Conservation (phyloP, 1,140 invertebrate genomes). For the Dendrolimus punctatus region DNA sequence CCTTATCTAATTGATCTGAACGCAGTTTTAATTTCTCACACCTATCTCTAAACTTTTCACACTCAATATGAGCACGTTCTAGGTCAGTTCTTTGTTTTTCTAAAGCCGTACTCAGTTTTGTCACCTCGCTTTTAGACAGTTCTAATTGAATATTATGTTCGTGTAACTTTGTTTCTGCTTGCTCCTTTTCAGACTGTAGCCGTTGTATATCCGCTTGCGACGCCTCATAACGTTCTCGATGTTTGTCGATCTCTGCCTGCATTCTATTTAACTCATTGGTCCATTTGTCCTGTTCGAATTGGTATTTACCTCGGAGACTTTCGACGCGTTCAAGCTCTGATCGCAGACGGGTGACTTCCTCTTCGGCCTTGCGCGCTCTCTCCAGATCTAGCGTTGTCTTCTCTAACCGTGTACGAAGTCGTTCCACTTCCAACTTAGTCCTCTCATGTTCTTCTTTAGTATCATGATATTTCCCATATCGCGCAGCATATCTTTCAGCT, state of each 20-base stretch:
- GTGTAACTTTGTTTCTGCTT: conserved; percentile 84
- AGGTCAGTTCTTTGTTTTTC: conserved; percentile 85
- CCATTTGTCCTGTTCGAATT: conserved; percentile 89
- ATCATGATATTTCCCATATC: conserved; percentile 86
- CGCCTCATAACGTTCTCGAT: conserved; percentile 81
- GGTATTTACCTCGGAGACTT: conserved; percentile 87
- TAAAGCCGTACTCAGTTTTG: conserved; percentile 79
- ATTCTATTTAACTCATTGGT: conserved; percentile 66
- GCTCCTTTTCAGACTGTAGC: conserved; percentile 75
- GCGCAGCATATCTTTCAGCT: conserved; percentile 81
- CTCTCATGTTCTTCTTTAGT: conserved; percentile 86
- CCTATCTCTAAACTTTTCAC: conserved; percentile 87
- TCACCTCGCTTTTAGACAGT: conserved; percentile 82
- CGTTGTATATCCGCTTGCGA: conserved; percentile 84
- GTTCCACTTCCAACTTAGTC: conserved; percentile 86
- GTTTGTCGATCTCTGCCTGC: conserved; percentile 77
- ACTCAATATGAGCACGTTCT: conserved; percentile 86
- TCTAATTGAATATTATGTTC: conserved; percentile 87
- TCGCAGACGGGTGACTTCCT: conserved; percentile 78
- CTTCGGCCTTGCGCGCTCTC: conserved; percentile 78
- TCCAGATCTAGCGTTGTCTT: conserved; percentile 86
- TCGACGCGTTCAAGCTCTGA: conserved; percentile 84
- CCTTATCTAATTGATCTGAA: conserved; percentile 79
- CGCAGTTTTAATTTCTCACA: conserved; percentile 85
- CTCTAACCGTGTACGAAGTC: conserved; percentile 86